phyloP scores from a whole-genome alignment of 2,888 invertebrate species.

The Noctua fimbriata region DNA sequence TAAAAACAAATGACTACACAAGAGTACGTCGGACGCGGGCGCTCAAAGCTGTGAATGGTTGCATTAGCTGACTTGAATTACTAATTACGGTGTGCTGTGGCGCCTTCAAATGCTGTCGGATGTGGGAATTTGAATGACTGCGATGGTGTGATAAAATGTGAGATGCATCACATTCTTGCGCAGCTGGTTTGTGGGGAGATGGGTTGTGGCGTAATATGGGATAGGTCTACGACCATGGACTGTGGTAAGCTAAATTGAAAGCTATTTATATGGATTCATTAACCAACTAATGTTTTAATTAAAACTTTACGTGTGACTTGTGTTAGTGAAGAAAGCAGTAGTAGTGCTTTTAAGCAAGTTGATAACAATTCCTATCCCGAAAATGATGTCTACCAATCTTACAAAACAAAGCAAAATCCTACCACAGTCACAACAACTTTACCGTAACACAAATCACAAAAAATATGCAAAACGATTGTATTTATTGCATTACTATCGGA shows the following conservation, averaged over 20 bases:
- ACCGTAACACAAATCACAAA: conserved; percentile 14
- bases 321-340: neutral
- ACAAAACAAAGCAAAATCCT: neutral
- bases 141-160: conserved; percentile 16
- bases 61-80: conserved; percentile 64
- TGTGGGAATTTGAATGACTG: conserved; percentile 47
- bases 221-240: neutral
- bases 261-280: neutral
- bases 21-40: conserved; percentile 37
- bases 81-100: conserved; percentile 56
- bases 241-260: neutral
- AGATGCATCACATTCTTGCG: neutral
- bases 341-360: neutral
- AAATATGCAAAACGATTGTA: conserved; percentile 49
- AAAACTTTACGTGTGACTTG: too few species aligned
- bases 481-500: conserved; percentile 53
- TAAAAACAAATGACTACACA: conserved; percentile 48
- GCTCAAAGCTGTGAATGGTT: conserved; percentile 55
- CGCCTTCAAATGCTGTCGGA: conserved; percentile 33
- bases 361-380: neutral
- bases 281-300: neutral
- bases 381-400: neutral
- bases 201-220: neutral
- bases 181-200: neutral
- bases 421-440: neutral